Percentiles rank a stretch among this genome's conserved stretches.
Conservation (phyloP, 2,888 invertebrate genomes). For the Cetonia aurata region DNA sequence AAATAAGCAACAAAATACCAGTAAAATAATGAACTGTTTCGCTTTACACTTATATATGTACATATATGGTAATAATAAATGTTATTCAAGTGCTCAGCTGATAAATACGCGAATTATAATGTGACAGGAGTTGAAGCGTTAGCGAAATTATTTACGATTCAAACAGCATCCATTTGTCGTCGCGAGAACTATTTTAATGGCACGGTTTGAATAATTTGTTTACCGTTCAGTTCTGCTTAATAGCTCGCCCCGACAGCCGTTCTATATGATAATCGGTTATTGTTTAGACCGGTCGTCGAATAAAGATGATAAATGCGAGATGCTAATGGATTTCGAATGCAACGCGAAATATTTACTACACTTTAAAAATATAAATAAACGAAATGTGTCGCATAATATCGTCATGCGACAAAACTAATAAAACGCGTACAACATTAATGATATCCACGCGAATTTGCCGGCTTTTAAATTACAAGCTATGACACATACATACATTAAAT, state of each 20-base stretch:
- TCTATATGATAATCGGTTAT: no score
- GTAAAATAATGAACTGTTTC: no score
- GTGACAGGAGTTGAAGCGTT: slow-evolving; percentile 4
- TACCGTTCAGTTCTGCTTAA: background rate
- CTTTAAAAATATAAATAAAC: no score
- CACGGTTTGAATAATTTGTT: slow-evolving; percentile 1
- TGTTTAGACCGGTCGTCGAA: no score
- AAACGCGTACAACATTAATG: background rate
- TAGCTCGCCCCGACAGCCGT: no score
- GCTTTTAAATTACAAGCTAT: background rate
- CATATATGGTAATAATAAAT: background rate
- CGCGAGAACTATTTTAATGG: slow-evolving; percentile 10
- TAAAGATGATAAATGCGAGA: no score
- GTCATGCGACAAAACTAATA: no score
- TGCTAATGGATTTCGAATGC: no score
- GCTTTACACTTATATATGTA: no score
- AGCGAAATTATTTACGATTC: slow-evolving; percentile 17
- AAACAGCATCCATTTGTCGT: background rate
- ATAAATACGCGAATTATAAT: slow-evolving; percentile 4
- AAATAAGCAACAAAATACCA: no score
- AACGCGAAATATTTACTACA: no score
- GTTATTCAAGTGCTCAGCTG: slow-evolving; percentile 6
- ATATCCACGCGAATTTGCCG: background rate
- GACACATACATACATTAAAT: slow-evolving; percentile 1
- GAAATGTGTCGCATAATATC: no score